These are phyloP conservation scores for Cygnus buccinator DNA, from an alignment of 2,113 vertebrate species.

Conservation along the genomic window DNA sequence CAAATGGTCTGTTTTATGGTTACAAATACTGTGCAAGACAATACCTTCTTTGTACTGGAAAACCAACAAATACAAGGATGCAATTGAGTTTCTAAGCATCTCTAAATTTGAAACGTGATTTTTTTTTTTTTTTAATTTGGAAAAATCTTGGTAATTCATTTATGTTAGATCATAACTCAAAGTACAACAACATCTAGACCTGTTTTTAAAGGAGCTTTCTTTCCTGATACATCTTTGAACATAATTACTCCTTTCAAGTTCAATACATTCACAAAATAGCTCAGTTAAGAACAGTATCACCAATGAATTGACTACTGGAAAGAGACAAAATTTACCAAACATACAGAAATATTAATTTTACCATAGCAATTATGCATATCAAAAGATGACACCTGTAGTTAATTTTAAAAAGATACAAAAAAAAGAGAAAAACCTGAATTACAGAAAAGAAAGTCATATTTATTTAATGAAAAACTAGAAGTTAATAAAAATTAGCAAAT, in stretches of 20 bases:
- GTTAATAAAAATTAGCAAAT: constrained; percentile 90
- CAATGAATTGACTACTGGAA: constrained; percentile 74
- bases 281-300: constrained; percentile 76
- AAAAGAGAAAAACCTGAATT: constrained; percentile 79
- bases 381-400: constrained; percentile 74
- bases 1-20: constrained; percentile 73
- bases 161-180: constrained; percentile 57
- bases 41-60: constrained; percentile 72
- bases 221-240: constrained; percentile 55
- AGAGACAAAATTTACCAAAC: constrained; percentile 71
- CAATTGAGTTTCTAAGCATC: constrained; percentile 68
- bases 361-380: constrained; percentile 76
- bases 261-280: constrained; percentile 66
- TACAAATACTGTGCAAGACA: constrained; percentile 77
- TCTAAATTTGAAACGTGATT: constrained; percentile 55
- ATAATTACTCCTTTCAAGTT: constrained; percentile 46
- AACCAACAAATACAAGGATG: constrained; percentile 78
- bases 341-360: constrained; percentile 71
- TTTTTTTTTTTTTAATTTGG: constrained; percentile 19
- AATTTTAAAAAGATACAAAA: constrained; percentile 77
- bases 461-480: constrained; percentile 99
- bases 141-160: constrained; percentile 45
- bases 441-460: constrained; percentile 98
- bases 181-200: constrained; percentile 45
- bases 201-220: constrained; percentile 66